phyloP scores from a whole-genome alignment of 2,888 invertebrate species.

The Aspidiotus destructor region DNA sequence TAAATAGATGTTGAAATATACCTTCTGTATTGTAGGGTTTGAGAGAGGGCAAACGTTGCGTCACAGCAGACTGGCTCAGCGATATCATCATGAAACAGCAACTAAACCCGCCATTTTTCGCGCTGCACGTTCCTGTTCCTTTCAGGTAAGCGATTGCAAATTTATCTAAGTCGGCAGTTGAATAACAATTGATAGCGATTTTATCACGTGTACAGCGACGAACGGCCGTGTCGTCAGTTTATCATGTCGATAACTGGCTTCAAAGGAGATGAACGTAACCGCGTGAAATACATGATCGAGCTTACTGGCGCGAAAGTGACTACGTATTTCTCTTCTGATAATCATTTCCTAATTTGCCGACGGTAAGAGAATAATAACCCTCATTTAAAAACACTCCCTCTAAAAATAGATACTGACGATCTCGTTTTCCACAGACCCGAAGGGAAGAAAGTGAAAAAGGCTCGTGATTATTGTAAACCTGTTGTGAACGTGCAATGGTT shows the following conservation, averaged over 20 bases:
- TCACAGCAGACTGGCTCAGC: constrained; percentile 81
- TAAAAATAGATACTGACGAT: not conserved
- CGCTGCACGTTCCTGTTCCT: constrained; percentile 79
- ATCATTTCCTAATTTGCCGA: constrained; percentile 64
- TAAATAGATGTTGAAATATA: not conserved
- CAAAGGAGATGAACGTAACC: constrained; percentile 69
- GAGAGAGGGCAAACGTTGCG: constrained; percentile 58
- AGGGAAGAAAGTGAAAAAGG: constrained; percentile 77
- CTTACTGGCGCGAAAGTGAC: constrained; percentile 76
- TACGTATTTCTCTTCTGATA: constrained; percentile 49
- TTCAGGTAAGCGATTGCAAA: constrained; percentile 43
- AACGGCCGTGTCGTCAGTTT: constrained; percentile 52
- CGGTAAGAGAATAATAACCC: constrained; percentile 39
- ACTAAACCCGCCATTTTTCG: constrained; percentile 85
- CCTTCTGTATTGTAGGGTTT: constrained; percentile 43
- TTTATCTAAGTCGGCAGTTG: not conserved
- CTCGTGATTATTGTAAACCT: constrained; percentile 83
- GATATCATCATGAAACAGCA: constrained; percentile 79
- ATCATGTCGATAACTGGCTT: constrained; percentile 83
- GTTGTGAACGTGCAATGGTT: constrained; percentile 90
- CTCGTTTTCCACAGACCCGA: constrained; percentile 53
- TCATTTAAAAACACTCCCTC: not conserved
- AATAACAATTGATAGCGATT: not conserved
- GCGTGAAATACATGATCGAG: constrained; percentile 73
- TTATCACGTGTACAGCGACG: constrained; percentile 47